phyloP scores from a whole-genome alignment of 1,140 invertebrate genomes.

The Stenopsyche tienmushanensis region DNA sequence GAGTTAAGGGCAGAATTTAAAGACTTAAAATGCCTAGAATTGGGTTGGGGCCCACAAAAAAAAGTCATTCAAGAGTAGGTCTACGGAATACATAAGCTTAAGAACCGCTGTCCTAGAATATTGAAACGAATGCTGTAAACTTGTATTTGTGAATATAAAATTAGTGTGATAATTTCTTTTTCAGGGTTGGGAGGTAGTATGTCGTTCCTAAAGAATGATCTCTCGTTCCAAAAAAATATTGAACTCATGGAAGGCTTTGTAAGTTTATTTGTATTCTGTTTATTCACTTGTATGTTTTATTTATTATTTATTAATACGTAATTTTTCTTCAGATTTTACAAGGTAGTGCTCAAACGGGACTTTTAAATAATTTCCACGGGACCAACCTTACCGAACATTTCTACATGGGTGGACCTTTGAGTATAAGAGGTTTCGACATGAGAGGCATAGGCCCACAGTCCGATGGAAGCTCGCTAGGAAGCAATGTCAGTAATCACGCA shows the following conservation, averaged over 20 bases:
- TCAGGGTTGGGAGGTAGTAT: constrained; percentile 81
- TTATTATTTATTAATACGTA: constrained; percentile 36
- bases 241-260: constrained; percentile 67
- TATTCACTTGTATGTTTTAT: constrained; percentile 17
- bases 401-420: constrained; percentile 84
- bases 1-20: too few relatives aligned
- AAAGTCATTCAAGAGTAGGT: too few relatives aligned
- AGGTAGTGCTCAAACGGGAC: constrained; percentile 67
- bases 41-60: too few relatives aligned
- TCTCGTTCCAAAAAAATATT: constrained; percentile 75
- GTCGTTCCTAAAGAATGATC: constrained; percentile 81
- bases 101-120: too few relatives aligned
- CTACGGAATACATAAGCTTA: too few relatives aligned
- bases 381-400: constrained; percentile 76
- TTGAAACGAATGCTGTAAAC: background rate
- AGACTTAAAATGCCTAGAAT: too few relatives aligned
- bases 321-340: constrained; percentile 72
- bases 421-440: constrained; percentile 78
- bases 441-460: constrained; percentile 78
- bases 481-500: constrained; percentile 54
- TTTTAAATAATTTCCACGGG: constrained; percentile 65
- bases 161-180: too few relatives aligned
- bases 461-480: constrained; percentile 70
- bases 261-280: constrained; percentile 46
- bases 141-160: background rate